Percentiles rank a stretch among this genome's conserved stretches.
These are phyloP conservation scores for Luehdorfia chinensis DNA, from an alignment of 1,140 invertebrate genomes.

Conservation along the genomic window DNA sequence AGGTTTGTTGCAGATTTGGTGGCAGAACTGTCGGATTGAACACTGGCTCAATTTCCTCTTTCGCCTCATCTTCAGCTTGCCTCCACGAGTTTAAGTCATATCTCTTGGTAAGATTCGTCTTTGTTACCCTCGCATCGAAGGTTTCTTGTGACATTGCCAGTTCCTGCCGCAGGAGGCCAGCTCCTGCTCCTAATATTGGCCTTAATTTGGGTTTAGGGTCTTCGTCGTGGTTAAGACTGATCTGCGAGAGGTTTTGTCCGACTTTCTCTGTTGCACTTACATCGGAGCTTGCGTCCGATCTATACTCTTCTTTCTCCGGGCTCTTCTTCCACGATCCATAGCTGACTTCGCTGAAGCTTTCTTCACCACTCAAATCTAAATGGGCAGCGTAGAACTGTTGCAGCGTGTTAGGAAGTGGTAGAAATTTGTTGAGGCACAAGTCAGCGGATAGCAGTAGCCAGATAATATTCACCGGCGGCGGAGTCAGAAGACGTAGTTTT, in stretches of 20 bases:
- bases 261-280: conserved; percentile 32
- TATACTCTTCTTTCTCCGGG: conserved; percentile 41
- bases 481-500: conserved; percentile 49
- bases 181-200: conserved; percentile 64
- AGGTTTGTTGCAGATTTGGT: conserved; percentile 32
- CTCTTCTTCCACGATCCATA: conserved; percentile 68
- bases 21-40: conserved; percentile 53
- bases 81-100: conserved; percentile 67
- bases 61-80: conserved; percentile 50
- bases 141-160: conserved; percentile 46
- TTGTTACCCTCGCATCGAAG: conserved; percentile 52
- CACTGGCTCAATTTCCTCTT: conserved; percentile 41
- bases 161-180: conserved; percentile 53
- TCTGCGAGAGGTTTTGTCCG: conserved; percentile 44
- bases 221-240: conserved; percentile 52
- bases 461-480: conserved; percentile 56
- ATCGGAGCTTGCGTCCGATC: conserved; percentile 26
- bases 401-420: conserved; percentile 59
- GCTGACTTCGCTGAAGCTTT: conserved; percentile 60
- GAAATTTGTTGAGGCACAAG: conserved; percentile 65
- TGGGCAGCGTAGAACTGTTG: conserved; percentile 69
- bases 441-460: conserved; percentile 64
- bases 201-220: conserved; percentile 60
- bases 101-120: conserved; percentile 48
- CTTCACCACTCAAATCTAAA: conserved; percentile 52